Evolutionary conservation across 2,888 invertebrate genomes (phyloP), one percentile per base, ranked within the genome.

Genomic region (Eilema griseolum): DNA sequence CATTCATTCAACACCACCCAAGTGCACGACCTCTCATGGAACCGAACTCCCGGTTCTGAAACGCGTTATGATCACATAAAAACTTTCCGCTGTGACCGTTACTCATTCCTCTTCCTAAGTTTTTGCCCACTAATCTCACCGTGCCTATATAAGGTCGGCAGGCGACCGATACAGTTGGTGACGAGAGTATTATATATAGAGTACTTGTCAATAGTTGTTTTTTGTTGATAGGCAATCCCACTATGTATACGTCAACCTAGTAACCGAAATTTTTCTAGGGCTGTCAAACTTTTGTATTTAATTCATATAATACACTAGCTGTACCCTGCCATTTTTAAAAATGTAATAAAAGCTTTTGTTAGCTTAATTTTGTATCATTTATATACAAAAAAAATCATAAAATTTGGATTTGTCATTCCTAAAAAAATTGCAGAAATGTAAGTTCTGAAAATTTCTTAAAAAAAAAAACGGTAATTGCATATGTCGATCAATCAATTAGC

Each of bases 131-230:
- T 73, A 76, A 76, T 76, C 70, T 71, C 59, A n/a, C 24, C 41
- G 26, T 52, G 52, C 14, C 82, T 73, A 65, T 81, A 74, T 81
- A 79, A 72, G 82, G 81, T 66, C 69, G 63, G 7, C 56, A 1
- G 62, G 41, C 69, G 66, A 75, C 64, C 73, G 67, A 71, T 71
- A 52, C 24, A 16, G 14, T 60, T 65, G 74, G 73, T 81, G 81
- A 82, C 79, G 72, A 79, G 69, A 69, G 70, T 71, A 63, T 64
- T 82, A 76, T 69, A 74, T 76, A 80, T 79, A 82, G 79, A 74
- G 33, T 31, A 57, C 24, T 60, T 33, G 82, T 82, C 75, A 77
- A 68, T 68, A 67, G 72, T 70, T 80, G 72, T 77, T 71, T 67
- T 67, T 67, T 75, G 64, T 75, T 23, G n/a, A 66, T 71, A 26